Conservation (phyloP, 2,888 invertebrate species). For the Ctenicera cuprea region DNA sequence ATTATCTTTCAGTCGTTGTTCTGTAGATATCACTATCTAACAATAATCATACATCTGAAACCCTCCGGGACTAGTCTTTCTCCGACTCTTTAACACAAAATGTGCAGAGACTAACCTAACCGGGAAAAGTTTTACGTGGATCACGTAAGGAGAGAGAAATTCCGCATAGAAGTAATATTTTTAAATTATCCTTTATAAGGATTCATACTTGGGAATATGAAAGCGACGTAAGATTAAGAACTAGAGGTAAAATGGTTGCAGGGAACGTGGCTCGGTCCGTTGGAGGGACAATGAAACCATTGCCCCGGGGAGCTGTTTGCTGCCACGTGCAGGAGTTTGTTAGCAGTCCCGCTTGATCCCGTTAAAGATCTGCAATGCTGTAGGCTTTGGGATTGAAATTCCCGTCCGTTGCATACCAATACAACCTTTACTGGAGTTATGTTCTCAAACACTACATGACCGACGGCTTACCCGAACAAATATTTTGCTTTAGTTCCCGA, state of each 20-base stretch:
- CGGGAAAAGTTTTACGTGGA: constrained; percentile 12
- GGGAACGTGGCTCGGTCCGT: constrained; percentile 27
- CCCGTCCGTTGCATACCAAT: constrained; percentile 39
- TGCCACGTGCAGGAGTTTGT: constrained; percentile 52
- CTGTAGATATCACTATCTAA: background rate
- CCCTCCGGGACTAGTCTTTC: constrained; percentile 12
- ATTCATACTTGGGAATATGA: constrained; percentile 36
- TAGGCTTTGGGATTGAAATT: constrained; percentile 48
- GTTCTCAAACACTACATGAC: background rate
- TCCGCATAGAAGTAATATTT: constrained; percentile 28
- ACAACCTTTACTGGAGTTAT: constrained; percentile 7
- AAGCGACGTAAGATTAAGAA: constrained; percentile 37
- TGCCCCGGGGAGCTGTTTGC: constrained; percentile 46
- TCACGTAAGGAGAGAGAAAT: background rate
- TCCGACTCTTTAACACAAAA: constrained; percentile 15
- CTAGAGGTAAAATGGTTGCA: constrained; percentile 28
- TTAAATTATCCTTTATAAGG: constrained; percentile 33
- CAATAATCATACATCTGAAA: background rate
- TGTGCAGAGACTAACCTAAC: background rate
- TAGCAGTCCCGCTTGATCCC: constrained; percentile 37
- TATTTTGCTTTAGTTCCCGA: too few relatives aligned
- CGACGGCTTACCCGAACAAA: too few relatives aligned
- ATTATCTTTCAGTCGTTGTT: too few relatives aligned
- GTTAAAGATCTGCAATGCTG: constrained; percentile 52
- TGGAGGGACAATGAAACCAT: constrained; percentile 49